Evolutionary conservation across 2,797 vertebrate genomes (phyloP).

Genomic region (Morelia viridis): DNA sequence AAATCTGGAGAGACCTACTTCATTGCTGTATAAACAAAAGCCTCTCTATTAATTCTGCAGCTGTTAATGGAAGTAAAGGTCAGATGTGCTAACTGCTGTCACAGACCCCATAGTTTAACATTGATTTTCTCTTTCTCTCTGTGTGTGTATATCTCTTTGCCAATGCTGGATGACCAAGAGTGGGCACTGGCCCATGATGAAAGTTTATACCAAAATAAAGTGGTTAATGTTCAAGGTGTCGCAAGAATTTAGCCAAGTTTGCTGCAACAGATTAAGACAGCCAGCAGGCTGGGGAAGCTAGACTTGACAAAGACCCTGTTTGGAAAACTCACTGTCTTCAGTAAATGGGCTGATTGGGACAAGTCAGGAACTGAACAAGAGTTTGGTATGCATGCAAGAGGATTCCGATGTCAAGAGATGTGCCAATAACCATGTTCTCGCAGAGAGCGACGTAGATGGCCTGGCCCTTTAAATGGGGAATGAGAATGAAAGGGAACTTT

Average conservation of each 20-base stretch:
- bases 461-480: neutral
- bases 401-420: neutral
- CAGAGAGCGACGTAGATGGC: neutral
- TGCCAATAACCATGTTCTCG: too few species aligned
- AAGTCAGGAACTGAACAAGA: neutral
- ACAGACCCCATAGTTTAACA: neutral
- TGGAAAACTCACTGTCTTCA: neutral
- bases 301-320: neutral
- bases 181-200: neutral
- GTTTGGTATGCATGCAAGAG: neutral
- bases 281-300: neutral
- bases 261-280: neutral
- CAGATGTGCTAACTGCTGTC: neutral
- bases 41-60: neutral
- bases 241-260: neutral
- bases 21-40: slow-evolving; percentile 2
- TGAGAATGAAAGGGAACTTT: neutral
- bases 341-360: neutral
- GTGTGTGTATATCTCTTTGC: neutral
- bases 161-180: neutral
- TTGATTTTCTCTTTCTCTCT: neutral
- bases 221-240: neutral
- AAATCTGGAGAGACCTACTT: neutral
- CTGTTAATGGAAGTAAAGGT: neutral
- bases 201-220: neutral